phyloP scores from a whole-genome alignment of 2,797 vertebrate genomes.

The Manis crassicaudata region DNA sequence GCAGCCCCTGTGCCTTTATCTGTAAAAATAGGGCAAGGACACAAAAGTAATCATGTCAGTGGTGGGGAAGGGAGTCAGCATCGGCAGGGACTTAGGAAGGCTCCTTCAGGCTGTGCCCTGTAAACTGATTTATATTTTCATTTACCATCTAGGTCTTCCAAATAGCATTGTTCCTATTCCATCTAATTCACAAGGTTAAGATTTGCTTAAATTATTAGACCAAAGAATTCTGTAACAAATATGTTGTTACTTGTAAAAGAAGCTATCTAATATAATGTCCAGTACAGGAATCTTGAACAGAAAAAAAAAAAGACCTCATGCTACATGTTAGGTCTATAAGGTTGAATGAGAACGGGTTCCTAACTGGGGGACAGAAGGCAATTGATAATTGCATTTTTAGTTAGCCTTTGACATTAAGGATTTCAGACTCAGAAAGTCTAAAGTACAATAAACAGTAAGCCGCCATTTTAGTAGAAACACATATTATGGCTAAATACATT shows the following conservation, averaged over 20 bases:
- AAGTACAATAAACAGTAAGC: too few species aligned
- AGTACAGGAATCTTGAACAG: too few species aligned
- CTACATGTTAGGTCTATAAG: not conserved
- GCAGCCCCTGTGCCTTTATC: fast-evolving
- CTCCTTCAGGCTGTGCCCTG: not conserved
- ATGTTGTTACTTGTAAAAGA: too few species aligned
- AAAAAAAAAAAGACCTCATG: not conserved
- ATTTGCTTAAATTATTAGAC: not conserved
- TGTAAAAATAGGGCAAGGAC: not conserved
- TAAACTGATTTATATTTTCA: not conserved
- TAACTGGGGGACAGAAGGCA: not conserved
- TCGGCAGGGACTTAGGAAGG: not conserved
- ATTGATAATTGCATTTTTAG: not conserved
- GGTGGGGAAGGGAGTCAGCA: too few species aligned
- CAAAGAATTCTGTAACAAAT: too few species aligned
- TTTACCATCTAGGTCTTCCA: not conserved
- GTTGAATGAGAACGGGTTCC: not conserved
- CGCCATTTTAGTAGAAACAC: too few species aligned
- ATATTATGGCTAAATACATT: too few species aligned
- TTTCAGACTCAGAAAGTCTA: slow-evolving; percentile 32
- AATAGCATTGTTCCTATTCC: not conserved
- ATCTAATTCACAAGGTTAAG: not conserved
- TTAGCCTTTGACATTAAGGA: not conserved
- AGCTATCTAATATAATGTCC: too few species aligned
- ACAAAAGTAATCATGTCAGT: not conserved